Conservation (phyloP, 2,888 invertebrate species). For the Philonicus albiceps region DNA sequence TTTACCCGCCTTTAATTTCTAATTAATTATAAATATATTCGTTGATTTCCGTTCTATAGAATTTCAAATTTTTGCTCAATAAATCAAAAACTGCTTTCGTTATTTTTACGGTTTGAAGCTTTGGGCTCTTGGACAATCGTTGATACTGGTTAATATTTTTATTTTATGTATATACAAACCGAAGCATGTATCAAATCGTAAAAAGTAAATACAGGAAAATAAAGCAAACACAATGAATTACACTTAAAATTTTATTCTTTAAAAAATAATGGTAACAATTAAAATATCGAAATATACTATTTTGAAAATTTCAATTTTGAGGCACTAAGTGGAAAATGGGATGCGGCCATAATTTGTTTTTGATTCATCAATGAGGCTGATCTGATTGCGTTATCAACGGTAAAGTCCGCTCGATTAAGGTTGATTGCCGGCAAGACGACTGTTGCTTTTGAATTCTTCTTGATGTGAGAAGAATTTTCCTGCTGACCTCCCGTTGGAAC, state of each 20-base stretch:
- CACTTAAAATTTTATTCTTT: background rate
- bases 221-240: background rate
- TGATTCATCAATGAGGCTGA: constrained; percentile 59
- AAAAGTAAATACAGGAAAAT: background rate
- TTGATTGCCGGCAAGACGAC: constrained; percentile 50
- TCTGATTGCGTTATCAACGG: constrained; percentile 54
- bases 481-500: constrained; percentile 53
- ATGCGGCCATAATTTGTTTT: constrained; percentile 53
- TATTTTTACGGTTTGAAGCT: no score
- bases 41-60: background rate
- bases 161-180: no score
- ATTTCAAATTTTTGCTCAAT: background rate
- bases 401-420: constrained; percentile 52
- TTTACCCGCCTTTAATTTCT: background rate
- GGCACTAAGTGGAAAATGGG: constrained; percentile 61
- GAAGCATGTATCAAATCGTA: no score
- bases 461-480: background rate
- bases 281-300: constrained; percentile 49
- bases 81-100: no score
- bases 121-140: no score
- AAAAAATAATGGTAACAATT: background rate
- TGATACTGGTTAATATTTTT: no score
- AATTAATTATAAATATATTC: background rate
- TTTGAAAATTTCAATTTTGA: constrained; percentile 60
- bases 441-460: constrained; percentile 12